phyloP scores from a whole-genome alignment of 2,113 vertebrate genomes.

The Eulemur rufifrons region DNA sequence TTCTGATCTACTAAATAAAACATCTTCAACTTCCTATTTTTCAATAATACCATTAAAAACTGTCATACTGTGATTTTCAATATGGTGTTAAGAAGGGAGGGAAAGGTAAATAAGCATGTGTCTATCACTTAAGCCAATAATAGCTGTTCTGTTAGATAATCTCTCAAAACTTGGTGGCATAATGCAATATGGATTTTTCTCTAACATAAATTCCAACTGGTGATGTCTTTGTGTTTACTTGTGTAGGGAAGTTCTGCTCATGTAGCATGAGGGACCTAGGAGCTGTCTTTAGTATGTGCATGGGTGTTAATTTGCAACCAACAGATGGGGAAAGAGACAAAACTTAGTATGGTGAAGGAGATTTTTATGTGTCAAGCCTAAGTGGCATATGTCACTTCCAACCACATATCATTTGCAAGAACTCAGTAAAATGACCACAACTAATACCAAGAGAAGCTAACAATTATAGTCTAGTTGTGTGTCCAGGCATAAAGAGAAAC shows the following conservation, averaged over 20 bases:
- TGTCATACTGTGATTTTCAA: background rate
- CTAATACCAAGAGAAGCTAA: background rate
- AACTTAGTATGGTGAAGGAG: background rate
- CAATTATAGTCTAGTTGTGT: conserved; percentile 30
- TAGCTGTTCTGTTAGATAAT: background rate
- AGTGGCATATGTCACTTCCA: background rate
- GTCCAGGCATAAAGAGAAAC: conserved; percentile 18
- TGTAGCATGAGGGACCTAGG: background rate
- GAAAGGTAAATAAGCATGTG: background rate
- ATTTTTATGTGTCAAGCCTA: background rate
- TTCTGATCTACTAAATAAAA: background rate
- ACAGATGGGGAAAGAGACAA: background rate
- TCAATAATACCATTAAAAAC: background rate
- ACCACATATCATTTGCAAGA: background rate
- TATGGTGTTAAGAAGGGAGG: background rate
- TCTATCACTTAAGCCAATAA: background rate
- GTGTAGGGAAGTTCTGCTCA: background rate
- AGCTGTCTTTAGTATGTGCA: background rate
- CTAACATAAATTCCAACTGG: background rate
- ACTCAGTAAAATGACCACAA: background rate
- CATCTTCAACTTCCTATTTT: background rate
- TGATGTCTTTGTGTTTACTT: background rate
- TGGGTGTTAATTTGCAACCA: background rate
- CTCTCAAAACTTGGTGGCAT: background rate
- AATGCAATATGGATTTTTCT: background rate